These are phyloP conservation scores for Uropsilus gracilis DNA, from an alignment of 2,113 vertebrate genomes.

Conservation along the genomic window DNA sequence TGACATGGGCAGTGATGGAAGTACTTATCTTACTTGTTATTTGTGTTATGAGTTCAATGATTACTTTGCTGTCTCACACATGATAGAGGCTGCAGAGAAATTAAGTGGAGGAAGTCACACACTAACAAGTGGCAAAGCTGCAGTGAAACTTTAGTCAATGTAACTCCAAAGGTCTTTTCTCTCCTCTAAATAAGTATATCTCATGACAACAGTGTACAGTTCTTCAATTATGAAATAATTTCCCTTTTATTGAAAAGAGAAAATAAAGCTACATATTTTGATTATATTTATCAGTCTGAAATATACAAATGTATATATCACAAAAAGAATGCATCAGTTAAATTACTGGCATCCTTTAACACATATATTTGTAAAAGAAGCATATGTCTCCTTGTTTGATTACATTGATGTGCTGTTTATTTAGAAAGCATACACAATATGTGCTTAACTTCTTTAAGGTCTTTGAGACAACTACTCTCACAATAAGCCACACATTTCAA, in stretches of 20 bases:
- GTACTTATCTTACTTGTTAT: neutral
- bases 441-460: neutral
- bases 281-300: neutral
- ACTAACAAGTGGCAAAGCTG: neutral
- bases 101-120: neutral
- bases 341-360: neutral
- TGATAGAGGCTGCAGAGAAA: neutral
- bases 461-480: neutral
- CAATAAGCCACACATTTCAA: neutral
- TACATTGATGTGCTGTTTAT: neutral
- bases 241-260: neutral
- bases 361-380: neutral
- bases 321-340: neutral
- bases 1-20: neutral
- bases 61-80: neutral
- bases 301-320: neutral
- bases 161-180: neutral
- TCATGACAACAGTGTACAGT: neutral
- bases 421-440: neutral
- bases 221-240: neutral
- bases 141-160: neutral
- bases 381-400: neutral
- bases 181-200: neutral
- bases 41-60: neutral
- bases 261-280: neutral